A percentile compares a stretch with the other conserved stretches of the same genome.
These are phyloP conservation scores for Calidris pugnax DNA, from an alignment of 2,113 vertebrate genomes.

Conservation along the genomic window DNA sequence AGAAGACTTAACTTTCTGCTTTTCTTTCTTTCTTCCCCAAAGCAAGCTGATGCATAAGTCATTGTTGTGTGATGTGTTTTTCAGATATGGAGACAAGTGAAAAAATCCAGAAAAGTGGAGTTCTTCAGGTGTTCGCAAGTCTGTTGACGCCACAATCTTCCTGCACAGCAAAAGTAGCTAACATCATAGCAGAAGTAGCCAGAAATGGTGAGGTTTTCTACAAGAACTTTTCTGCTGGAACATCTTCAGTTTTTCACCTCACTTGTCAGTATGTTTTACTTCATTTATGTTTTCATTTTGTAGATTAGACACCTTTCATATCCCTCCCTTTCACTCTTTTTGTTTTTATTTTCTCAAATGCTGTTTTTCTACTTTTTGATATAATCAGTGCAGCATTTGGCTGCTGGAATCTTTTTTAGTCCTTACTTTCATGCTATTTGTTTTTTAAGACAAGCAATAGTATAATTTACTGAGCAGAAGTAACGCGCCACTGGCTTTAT, in stretches of 20 bases:
- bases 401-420: neutral
- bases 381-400: neutral
- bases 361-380: conserved; percentile 31
- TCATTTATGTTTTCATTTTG: conserved; percentile 82
- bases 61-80: conserved; percentile 59
- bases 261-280: conserved; percentile 81
- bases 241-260: conserved; percentile 81
- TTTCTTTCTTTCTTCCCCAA: neutral
- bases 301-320: conserved; percentile 64
- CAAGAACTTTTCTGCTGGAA: conserved; percentile 80
- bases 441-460: neutral
- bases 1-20: neutral
- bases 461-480: neutral
- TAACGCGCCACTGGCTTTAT: neutral
- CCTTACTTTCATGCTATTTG: neutral
- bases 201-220: conserved; percentile 94
- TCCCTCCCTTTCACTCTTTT: conserved; percentile 40
- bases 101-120: conserved; percentile 91
- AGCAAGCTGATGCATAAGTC: neutral
- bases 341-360: conserved; percentile 17
- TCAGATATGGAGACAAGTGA: conserved; percentile 92
- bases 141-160: conserved; percentile 87
- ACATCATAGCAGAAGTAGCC: conserved; percentile 97
- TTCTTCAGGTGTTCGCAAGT: conserved; percentile 85
- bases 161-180: conserved; percentile 93